Conservation (phyloP, 2,888 invertebrate genomes). For the Leptinotarsa peninsularis region DNA sequence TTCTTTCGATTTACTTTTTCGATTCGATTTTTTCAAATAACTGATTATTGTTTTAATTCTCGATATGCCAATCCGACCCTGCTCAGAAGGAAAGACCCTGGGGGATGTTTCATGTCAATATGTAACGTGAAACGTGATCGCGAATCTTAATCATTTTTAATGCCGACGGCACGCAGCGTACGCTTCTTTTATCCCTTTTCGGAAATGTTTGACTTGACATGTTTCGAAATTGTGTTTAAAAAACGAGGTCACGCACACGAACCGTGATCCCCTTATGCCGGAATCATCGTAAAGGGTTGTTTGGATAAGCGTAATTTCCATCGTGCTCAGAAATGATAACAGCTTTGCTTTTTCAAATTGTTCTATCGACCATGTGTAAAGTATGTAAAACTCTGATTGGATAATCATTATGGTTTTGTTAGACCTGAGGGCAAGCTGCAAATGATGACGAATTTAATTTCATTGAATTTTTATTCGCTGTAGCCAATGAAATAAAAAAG, state of each 20-base stretch:
- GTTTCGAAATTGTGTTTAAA: conserved; percentile 16
- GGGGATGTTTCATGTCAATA: conserved; percentile 24
- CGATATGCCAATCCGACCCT: not conserved
- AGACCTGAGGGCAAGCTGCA: not conserved
- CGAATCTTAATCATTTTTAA: conserved; percentile 25
- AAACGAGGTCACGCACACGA: conserved; percentile 19
- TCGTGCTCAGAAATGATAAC: conserved; percentile 15
- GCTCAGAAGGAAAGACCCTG: not conserved
- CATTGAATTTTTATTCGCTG: not conserved
- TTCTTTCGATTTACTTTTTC: no score
- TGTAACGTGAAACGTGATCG: conserved; percentile 24
- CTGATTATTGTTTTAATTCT: no score
- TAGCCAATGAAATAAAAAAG: no score
- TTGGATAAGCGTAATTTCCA: conserved; percentile 13
- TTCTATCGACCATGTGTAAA: not conserved
- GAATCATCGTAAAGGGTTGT: conserved; percentile 12
- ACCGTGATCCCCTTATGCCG: conserved; percentile 11
- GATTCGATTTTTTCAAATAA: no score
- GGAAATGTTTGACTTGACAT: conserved; percentile 20
- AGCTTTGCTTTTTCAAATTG: conserved; percentile 8
- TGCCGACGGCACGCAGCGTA: conserved; percentile 19
- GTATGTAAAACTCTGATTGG: not conserved
- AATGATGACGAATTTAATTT: not conserved
- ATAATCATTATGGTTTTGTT: not conserved
- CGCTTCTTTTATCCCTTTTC: conserved; percentile 18